Evolutionary conservation across 1,140 invertebrate genomes (phyloP), one percentile per base, ranked within the genome.

Genomic region (Carposina sasakii): DNA sequence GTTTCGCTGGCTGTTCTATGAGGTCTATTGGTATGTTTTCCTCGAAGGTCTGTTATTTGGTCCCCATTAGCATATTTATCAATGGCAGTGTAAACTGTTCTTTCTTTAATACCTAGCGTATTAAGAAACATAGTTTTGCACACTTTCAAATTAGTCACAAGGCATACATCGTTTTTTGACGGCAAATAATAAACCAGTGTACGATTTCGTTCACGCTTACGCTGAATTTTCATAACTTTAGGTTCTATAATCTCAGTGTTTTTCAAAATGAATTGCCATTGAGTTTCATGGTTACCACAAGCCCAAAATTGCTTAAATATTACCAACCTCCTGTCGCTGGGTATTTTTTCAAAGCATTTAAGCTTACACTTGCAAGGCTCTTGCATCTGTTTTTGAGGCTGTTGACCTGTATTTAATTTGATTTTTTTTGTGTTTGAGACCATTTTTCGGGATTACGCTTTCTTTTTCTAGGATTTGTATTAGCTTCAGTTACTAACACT

Each of bases 11-110:
- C 42, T 50, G 56, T 58, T 52, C 53, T 55, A 15, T 28, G 17
- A 31, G 60, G 55, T 40, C 55, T 54, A 48, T 62, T 58, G 2
- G n/a, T 12, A 46, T 62, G 52, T 17, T 40, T 53, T n/a, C 52
- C 60, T 50, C 49, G 51, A 20, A 48, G 42, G 41, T 57, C 55
- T 30, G 10, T 34, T 28, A 61, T 48, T 23, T n/a, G 17, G 36
- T 53, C 39, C 31, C 48, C 48, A 33, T 6, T 24, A 42, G 48
- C 47, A 34, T 13, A 5, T 44, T 60, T 60, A 48, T 53, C 58
- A n/a, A 57, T 24, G 10, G 54, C 54, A 30, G 51, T 61, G 42
- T 61, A 57, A 28, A 57, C 26, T 24, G 51, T 51, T 23, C 37
- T 16, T 16, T 61, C 42, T 34, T 21, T 10, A 48, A 61, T 54